These are phyloP conservation scores for Musca vetustissima DNA, from an alignment of 1,140 invertebrate genomes.

Conservation along the genomic window DNA sequence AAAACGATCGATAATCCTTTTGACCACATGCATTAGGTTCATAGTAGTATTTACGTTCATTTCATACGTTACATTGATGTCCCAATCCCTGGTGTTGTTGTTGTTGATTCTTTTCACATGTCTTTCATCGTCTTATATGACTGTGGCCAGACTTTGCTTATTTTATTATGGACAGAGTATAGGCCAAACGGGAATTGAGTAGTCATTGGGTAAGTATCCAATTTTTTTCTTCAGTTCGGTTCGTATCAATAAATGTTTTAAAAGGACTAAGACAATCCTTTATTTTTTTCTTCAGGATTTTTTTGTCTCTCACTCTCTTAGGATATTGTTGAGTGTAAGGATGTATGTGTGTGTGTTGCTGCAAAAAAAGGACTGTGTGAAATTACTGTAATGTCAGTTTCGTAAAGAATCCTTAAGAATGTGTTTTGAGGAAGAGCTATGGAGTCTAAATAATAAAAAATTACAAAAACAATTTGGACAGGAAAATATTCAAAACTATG, in stretches of 20 bases:
- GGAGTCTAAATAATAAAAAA: background rate
- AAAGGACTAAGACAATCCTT: background rate
- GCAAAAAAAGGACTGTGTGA: constrained; percentile 34
- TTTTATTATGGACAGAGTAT: no score
- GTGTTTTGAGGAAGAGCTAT: constrained; percentile 3
- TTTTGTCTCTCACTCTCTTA: background rate
- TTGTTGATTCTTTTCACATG: background rate
- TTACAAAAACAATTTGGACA: background rate
- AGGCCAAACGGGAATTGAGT: background rate
- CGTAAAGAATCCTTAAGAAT: constrained; percentile 32
- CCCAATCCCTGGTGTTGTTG: background rate
- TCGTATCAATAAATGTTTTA: constrained; percentile 1
- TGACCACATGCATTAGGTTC: constrained; percentile 26
- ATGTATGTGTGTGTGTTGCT: constrained; percentile 28
- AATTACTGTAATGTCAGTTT: constrained; percentile 31
- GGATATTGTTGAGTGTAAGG: constrained; percentile 29
- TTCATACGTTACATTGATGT: no score
- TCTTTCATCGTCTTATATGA: background rate
- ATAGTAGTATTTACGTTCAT: no score
- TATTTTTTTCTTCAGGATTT: background rate
- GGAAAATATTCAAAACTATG: background rate
- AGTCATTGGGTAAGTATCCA: background rate
- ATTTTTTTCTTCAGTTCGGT: no score
- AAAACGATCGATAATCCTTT: constrained; percentile 35
- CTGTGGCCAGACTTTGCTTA: background rate